Conservation (phyloP, 2,797 vertebrate genomes). For the Sebastes diploproa region DNA sequence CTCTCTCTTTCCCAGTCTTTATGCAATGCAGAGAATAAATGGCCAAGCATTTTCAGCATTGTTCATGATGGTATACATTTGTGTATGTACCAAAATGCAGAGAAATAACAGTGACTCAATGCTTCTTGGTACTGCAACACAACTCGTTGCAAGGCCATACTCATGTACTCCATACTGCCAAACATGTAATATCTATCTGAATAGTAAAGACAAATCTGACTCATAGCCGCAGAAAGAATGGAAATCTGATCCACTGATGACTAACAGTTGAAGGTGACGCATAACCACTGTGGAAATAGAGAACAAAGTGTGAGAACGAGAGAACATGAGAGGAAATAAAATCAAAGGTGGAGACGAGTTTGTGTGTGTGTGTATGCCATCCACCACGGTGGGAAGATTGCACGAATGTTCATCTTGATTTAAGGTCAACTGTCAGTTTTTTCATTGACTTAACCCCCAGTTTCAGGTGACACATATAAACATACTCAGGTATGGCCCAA, state of each 20-base stretch:
- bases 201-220: slow-evolving; percentile 29
- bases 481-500: slow-evolving; percentile 39
- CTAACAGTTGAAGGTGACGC: slow-evolving; percentile 38
- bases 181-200: slow-evolving; percentile 20
- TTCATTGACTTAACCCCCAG: slow-evolving; percentile 43
- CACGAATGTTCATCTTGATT: slow-evolving; percentile 52
- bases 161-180: background rate
- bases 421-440: slow-evolving; percentile 61
- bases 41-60: background rate
- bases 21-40: slow-evolving; percentile 39
- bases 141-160: background rate
- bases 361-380: slow-evolving; percentile 30
- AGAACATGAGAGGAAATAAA: slow-evolving; percentile 18
- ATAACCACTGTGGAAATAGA: slow-evolving; percentile 8
- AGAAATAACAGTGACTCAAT: background rate
- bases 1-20: slow-evolving; percentile 11
- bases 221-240: slow-evolving; percentile 15
- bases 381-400: slow-evolving; percentile 64
- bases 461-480: slow-evolving; percentile 32
- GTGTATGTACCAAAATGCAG: background rate
- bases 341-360: slow-evolving; percentile 17
- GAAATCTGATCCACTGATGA: slow-evolving; percentile 38
- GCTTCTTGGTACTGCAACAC: background rate
- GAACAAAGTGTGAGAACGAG: background rate
- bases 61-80: background rate